Base-by-base conservation (phyloP, 1,140 invertebrate species). In the Cydia strobilella region DNA sequence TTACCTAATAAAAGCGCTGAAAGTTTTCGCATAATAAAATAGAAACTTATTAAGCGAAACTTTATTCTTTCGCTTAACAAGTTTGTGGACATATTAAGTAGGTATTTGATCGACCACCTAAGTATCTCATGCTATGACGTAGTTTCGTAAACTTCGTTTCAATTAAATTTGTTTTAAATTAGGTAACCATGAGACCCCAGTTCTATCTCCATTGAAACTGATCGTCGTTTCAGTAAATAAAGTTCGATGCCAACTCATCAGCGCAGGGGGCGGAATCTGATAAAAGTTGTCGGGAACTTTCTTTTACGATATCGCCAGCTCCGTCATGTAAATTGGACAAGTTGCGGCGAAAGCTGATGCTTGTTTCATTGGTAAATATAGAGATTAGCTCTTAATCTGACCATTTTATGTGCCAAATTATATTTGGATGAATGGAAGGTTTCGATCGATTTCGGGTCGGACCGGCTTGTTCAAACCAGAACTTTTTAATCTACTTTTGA, bases 271-370 rank as follows among this genome's bases (percentile, higher is more conserved):
- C 81, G 83, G 83, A 80, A 90, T 92, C 87, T 86, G 88, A 91
- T 90, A 91, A 90, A 91, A 91, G 88, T 91, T 91, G 84, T 85
- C 79, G 76, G 74, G 80, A 90, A 91, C 83, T 91, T 90, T 90
- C 89, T 89, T 89, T 88, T 85, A 84, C 85, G 86, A 90, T 89
- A 90, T 90, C 88, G 83, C 83, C 89, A 90, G 88, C 89, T 90
- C 83, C 89, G 85, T 90, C 89, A 92, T 90, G 86, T 90, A 90
- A 88, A 90, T 92, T 90, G 85, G 88, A 90, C 88, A 89, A 90
- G 86, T 92, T 87, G 83, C 76, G 83, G 86, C 72, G 71, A 73
- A 73, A 77, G 77, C 84, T 85, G 84, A 89, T 88, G 87, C 81
- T 86, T 87, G 83, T 86, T 90, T 88, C 86, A 90, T 88, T 87